Evolutionary conservation across 2,797 vertebrate species (phyloP).

Genomic region (Anomalospiza imberbis): DNA sequence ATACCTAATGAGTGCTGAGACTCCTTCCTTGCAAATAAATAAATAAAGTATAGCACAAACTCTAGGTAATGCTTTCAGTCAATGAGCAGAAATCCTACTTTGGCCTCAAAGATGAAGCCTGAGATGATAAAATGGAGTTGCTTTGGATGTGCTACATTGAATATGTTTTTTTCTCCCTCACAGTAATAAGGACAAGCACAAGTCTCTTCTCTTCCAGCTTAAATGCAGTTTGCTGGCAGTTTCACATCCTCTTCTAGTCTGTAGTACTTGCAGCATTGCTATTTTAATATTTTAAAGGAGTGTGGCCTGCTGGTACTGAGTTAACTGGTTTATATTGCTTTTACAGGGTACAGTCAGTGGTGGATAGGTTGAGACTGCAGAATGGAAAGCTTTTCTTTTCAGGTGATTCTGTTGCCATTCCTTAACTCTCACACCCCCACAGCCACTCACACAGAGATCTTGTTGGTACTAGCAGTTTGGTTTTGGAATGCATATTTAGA

Average conservation of each 20-base stretch:
- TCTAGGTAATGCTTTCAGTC: constrained; percentile 36
- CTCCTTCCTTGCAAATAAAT: constrained; percentile 12
- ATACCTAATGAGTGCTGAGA: constrained; percentile 33
- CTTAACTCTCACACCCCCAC: neutral
- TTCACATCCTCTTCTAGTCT: neutral
- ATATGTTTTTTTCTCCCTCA: neutral
- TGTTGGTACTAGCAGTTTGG: neutral
- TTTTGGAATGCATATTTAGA: neutral
- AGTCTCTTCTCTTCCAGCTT: neutral
- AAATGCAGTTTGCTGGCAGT: neutral
- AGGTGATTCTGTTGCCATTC: neutral
- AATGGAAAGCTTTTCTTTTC: neutral
- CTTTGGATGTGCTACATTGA: neutral
- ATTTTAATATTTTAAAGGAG: neutral
- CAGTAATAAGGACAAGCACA: neutral
- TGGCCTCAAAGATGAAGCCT: neutral
- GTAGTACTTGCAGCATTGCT: neutral
- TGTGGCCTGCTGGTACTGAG: neutral
- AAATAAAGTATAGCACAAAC: neutral
- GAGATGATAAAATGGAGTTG: neutral
- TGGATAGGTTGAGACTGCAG: neutral
- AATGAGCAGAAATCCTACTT: constrained; percentile 20
- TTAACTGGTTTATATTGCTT: neutral
- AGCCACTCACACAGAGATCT: neutral
- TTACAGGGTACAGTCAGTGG: neutral